phyloP scores from a whole-genome alignment of 2,797 vertebrate genomes.

The Diceros bicornis region DNA sequence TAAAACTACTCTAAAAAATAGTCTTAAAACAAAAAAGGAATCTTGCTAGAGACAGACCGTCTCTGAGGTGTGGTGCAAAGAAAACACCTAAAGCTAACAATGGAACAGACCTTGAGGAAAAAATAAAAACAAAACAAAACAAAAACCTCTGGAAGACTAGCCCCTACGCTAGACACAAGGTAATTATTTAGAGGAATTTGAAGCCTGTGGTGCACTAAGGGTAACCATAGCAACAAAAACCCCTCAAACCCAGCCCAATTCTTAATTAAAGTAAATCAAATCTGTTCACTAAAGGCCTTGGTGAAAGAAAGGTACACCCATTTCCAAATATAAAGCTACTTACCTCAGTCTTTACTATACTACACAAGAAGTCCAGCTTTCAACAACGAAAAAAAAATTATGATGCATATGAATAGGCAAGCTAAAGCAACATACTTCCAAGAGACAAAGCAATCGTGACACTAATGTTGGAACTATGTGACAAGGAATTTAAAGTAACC shows the following conservation, averaged over 20 bases:
- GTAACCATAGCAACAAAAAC: background rate
- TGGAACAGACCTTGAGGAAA: background rate
- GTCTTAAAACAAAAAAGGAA: background rate
- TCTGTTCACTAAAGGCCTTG: background rate
- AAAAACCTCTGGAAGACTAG: background rate
- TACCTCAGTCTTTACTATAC: background rate
- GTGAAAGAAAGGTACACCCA: background rate
- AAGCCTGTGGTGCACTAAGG: background rate
- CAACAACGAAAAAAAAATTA: background rate
- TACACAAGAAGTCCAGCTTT: background rate
- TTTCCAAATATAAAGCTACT: background rate
- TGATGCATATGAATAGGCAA: background rate
- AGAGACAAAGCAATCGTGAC: background rate
- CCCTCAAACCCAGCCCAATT: background rate
- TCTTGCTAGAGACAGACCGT: background rate
- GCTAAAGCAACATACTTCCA: background rate
- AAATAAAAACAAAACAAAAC: background rate
- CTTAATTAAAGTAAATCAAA: conserved; percentile 7
- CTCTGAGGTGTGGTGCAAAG: background rate
- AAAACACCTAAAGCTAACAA: background rate
- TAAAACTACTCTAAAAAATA: background rate
- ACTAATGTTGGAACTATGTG: background rate
- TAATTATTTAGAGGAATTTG: background rate
- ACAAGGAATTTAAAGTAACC: background rate
- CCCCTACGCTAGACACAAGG: background rate